Evolutionary conservation across 2,888 invertebrate species (phyloP).

Genomic region (Microctonus aethiopoides): DNA sequence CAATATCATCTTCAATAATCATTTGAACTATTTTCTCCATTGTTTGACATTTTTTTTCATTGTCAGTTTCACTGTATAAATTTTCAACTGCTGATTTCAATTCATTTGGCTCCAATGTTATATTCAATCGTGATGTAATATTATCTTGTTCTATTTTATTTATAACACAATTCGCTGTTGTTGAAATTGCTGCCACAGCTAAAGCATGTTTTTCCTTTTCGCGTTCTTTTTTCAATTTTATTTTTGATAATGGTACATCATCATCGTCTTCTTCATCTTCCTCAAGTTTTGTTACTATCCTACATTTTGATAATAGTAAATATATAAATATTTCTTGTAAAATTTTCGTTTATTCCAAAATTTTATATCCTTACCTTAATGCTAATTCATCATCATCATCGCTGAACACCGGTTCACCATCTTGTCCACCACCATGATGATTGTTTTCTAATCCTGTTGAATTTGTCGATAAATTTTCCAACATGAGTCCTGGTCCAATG

Average conservation of each 20-base stretch:
- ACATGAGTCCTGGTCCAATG: constrained; percentile 53
- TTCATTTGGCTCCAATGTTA: constrained; percentile 67
- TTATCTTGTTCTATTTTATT: constrained; percentile 53
- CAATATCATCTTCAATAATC: constrained; percentile 73
- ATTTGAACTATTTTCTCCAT: constrained; percentile 75
- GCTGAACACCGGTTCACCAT: constrained; percentile 82
- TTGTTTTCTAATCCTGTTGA: constrained; percentile 64
- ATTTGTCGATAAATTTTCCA: constrained; percentile 52
- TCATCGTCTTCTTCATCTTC: constrained; percentile 77
- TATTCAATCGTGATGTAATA: constrained; percentile 56
- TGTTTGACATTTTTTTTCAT: constrained; percentile 73
- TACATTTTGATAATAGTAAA: constrained; percentile 38
- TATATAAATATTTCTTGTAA: background rate
- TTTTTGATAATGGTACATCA: constrained; percentile 82
- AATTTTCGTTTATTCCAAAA: too few relatives aligned
- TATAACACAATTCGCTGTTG: constrained; percentile 52
- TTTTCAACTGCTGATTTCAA: constrained; percentile 71
- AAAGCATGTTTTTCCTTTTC: constrained; percentile 49
- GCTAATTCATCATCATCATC: constrained; percentile 83
- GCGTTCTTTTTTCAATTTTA: constrained; percentile 71
- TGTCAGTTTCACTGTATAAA: constrained; percentile 71
- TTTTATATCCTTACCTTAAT: too few relatives aligned
- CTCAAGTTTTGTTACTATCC: constrained; percentile 57
- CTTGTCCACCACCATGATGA: constrained; percentile 65
- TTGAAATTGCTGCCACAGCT: background rate